Evolutionary conservation across 2,797 vertebrate genomes (phyloP).

Genomic region (Eidolon dupreanum): DNA sequence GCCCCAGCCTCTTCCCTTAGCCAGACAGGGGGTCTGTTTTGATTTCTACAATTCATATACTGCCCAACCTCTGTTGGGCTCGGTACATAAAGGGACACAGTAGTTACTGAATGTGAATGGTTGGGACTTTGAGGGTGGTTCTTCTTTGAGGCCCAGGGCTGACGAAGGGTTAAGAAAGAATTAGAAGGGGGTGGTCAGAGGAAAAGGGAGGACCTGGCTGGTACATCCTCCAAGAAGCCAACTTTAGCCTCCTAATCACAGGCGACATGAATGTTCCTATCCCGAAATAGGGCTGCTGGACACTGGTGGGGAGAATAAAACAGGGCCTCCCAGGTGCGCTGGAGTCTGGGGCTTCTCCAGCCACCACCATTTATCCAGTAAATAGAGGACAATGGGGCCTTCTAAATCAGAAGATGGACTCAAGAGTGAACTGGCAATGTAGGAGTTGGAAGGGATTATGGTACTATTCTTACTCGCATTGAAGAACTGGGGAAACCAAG

Average conservation of each 20-base stretch:
- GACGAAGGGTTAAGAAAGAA: background rate
- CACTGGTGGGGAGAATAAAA: background rate
- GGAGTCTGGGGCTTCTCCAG: background rate
- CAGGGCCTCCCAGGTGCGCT: background rate
- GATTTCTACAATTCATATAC: background rate
- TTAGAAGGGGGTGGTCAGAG: background rate
- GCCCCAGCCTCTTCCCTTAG: background rate
- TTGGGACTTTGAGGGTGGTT: background rate
- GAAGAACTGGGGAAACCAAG: background rate
- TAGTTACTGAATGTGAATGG: background rate
- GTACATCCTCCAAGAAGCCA: conserved; percentile 48
- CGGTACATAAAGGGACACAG: background rate
- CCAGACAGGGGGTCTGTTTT: background rate
- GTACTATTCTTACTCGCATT: background rate
- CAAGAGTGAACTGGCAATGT: background rate
- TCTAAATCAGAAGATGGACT: background rate
- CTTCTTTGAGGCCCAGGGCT: background rate
- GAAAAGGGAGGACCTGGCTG: conserved; percentile 9
- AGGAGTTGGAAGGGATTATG: background rate
- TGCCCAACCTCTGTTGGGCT: background rate
- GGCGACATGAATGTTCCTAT: conserved; percentile 52
- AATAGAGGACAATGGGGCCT: background rate
- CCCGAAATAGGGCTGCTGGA: conserved; percentile 49
- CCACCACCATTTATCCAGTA: background rate
- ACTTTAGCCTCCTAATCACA: conserved; percentile 76